phyloP scores from a whole-genome alignment of 2,888 invertebrate genomes.

The Drosophila barbarae region DNA sequence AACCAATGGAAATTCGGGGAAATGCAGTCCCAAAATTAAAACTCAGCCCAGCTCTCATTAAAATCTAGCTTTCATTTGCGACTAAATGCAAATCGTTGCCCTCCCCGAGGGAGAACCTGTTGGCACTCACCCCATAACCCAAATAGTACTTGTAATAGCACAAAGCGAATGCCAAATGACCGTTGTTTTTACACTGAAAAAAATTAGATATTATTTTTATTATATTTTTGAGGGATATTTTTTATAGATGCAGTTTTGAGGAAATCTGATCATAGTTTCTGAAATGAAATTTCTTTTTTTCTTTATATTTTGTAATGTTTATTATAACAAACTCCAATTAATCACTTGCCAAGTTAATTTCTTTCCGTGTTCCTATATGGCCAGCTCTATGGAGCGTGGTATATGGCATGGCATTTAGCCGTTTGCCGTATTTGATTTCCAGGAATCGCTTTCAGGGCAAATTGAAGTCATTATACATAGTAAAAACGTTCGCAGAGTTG shows the following conservation, averaged over 20 bases:
- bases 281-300: no score
- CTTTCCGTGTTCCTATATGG: constrained; percentile 10
- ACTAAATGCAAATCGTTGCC: constrained; percentile 31
- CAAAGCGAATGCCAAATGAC: constrained; percentile 62
- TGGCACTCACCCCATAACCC: constrained; percentile 46
- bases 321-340: no score
- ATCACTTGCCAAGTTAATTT: not conserved
- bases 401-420: constrained; percentile 74
- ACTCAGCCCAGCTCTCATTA: constrained; percentile 12
- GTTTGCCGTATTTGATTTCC: constrained; percentile 74
- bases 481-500: constrained; percentile 19
- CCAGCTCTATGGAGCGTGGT: constrained; percentile 21
- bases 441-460: constrained; percentile 74
- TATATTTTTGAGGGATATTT: not conserved
- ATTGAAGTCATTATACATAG: constrained; percentile 72
- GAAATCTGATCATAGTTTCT: no score
- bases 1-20: constrained; percentile 11
- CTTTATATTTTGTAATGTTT: not conserved
- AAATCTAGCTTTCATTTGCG: constrained; percentile 12
- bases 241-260: not conserved
- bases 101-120: constrained; percentile 26
- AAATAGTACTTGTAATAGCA: constrained; percentile 50
- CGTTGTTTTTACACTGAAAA: constrained; percentile 22
- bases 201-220: not conserved
- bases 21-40: constrained; percentile 25